A percentile compares a stretch with the other conserved stretches of the same genome.
Evolutionary conservation across 2,113 vertebrate genomes (phyloP).

Genomic region (Zosterops pallidus): DNA sequence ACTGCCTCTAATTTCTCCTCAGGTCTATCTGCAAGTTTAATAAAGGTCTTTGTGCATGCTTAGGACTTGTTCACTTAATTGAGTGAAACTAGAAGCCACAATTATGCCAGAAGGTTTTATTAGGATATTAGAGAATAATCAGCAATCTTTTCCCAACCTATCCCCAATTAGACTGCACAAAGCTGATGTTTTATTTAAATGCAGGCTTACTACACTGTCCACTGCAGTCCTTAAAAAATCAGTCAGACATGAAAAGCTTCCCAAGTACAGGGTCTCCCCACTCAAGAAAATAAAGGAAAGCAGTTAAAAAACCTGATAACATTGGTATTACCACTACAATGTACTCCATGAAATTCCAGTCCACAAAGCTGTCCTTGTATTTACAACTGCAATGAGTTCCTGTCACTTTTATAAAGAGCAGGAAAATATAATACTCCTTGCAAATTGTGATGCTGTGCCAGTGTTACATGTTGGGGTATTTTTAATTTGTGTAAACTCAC

Average conservation of each 20-base stretch:
- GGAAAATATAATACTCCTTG: not conserved
- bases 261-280: not conserved
- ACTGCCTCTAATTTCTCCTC: constrained; percentile 40
- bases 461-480: not conserved
- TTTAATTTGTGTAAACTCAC: not conserved
- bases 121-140: constrained; percentile 40
- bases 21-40: constrained; percentile 48
- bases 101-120: constrained; percentile 46
- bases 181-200: constrained; percentile 24
- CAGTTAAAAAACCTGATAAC: not conserved
- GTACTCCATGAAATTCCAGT: not conserved
- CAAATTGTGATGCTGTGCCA: not conserved
- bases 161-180: not conserved
- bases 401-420: not conserved
- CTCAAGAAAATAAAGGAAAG: not conserved
- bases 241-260: not conserved
- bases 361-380: not conserved
- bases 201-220: not conserved
- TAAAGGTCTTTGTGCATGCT: constrained; percentile 37
- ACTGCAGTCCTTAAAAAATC: not conserved
- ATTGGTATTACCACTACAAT: not conserved
- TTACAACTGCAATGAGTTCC: not conserved
- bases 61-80: constrained; percentile 60
- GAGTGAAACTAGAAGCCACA: constrained; percentile 47
- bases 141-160: constrained; percentile 6